Conservation (phyloP, 2,797 vertebrate species). For the Pagetopsis macropterus region DNA sequence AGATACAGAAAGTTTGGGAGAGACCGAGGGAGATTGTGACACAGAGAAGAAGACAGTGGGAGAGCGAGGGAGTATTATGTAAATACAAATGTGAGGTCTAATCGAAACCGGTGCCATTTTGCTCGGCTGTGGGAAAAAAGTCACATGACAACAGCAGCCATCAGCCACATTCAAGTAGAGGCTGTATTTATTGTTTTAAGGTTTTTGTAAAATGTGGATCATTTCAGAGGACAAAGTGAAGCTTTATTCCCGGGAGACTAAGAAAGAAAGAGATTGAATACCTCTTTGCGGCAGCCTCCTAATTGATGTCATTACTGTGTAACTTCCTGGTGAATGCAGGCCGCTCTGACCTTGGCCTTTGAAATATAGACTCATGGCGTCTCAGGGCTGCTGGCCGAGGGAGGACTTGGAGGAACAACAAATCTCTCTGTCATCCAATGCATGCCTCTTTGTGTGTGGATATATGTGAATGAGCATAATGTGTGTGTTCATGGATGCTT, state of each 20-base stretch:
- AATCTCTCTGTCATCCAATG: conserved; percentile 60
- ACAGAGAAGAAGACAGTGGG: conserved; percentile 28
- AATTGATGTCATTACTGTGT: conserved; percentile 82
- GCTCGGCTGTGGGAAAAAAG: conserved; percentile 46
- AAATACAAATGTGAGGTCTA: conserved; percentile 50
- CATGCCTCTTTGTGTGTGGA: conserved; percentile 29
- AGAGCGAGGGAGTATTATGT: conserved; percentile 30
- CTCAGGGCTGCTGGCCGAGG: conserved; percentile 49
- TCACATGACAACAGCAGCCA: conserved; percentile 40
- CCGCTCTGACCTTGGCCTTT: conserved; percentile 83
- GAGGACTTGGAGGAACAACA: conserved; percentile 66
- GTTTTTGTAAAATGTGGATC: conserved; percentile 47
- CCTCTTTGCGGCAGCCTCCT: conserved; percentile 70
- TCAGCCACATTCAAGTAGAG: conserved; percentile 26
- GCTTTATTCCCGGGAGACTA: conserved; percentile 59
- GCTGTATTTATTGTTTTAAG: conserved; percentile 55
- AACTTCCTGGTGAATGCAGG: conserved; percentile 77
- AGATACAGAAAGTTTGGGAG: conserved; percentile 45
- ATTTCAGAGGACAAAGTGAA: conserved; percentile 65
- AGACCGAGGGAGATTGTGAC: conserved; percentile 36
- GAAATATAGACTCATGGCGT: conserved; percentile 74
- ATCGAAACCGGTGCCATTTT: conserved; percentile 35
- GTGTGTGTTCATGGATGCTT: conserved; percentile 27
- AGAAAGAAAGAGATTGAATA: conserved; percentile 63
- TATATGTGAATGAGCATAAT: conserved; percentile 7